These are phyloP conservation scores for Morone saxatilis DNA, from an alignment of 2,113 vertebrate species.

Conservation along the genomic window DNA sequence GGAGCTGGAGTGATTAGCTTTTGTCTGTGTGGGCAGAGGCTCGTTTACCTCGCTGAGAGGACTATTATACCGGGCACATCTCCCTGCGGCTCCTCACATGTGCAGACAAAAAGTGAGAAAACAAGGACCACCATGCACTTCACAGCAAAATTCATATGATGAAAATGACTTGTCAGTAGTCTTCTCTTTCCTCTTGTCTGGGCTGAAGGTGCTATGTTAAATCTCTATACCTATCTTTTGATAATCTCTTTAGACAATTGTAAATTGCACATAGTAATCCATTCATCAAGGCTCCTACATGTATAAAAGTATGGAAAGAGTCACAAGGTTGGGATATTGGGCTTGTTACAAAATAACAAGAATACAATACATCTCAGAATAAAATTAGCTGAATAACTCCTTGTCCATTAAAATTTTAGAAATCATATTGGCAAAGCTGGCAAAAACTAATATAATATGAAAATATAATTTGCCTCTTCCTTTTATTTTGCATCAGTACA, in stretches of 20 bases:
- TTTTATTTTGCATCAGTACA: slow-evolving; percentile 17
- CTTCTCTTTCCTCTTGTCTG: slow-evolving; percentile 4
- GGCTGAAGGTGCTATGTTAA: neutral
- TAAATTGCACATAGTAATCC: neutral
- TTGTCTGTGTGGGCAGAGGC: slow-evolving; percentile 78
- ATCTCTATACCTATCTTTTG: neutral
- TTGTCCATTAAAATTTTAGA: slow-evolving; percentile 19
- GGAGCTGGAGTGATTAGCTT: slow-evolving; percentile 70
- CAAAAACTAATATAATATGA: slow-evolving; percentile 17
- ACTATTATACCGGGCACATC: slow-evolving; percentile 57
- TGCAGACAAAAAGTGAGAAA: slow-evolving; percentile 53
- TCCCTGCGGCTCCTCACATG: slow-evolving; percentile 52
- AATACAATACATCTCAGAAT: neutral
- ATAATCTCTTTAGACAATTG: neutral
- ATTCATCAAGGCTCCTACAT: neutral
- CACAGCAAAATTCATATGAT: slow-evolving; percentile 22
- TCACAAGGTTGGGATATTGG: neutral
- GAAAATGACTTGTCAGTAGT: slow-evolving; percentile 20
- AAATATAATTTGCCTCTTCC: neutral
- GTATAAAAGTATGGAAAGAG: neutral
- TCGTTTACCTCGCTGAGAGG: slow-evolving; percentile 73
- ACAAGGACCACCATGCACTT: slow-evolving; percentile 28
- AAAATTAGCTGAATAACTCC: slow-evolving; percentile 18
- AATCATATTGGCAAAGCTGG: neutral
- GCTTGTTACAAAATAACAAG: slow-evolving; percentile 22